These are phyloP conservation scores for Archilochus colubris DNA, from an alignment of 2,113 vertebrate species.

Conservation along the genomic window DNA sequence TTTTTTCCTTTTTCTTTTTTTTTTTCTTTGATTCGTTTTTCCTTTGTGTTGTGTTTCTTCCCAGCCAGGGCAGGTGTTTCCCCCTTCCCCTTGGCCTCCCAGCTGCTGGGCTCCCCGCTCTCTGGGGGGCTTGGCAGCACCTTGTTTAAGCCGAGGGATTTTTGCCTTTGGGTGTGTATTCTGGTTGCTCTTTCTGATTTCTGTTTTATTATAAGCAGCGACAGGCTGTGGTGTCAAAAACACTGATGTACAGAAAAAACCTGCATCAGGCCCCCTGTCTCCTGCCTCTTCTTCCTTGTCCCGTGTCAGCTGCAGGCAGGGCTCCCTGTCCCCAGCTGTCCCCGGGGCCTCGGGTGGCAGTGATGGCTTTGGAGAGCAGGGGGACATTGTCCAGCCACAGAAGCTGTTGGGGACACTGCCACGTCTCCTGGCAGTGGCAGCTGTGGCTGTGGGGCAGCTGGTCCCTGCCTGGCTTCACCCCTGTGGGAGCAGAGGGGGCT, in stretches of 20 bases:
- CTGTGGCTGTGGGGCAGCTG: no score
- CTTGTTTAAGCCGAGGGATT: constrained; percentile 56
- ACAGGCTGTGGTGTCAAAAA: constrained; percentile 82
- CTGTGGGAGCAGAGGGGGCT: no score
- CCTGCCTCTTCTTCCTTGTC: constrained; percentile 46
- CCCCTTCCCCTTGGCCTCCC: constrained; percentile 58
- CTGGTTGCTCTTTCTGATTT: constrained; percentile 76
- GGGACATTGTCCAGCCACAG: no score
- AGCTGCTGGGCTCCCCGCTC: background rate
- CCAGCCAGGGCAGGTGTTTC: constrained; percentile 54
- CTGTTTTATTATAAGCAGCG: constrained; percentile 79
- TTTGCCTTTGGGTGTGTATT: constrained; percentile 78
- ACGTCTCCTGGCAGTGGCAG: no score
- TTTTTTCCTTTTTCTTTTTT: background rate
- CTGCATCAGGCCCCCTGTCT: constrained; percentile 76
- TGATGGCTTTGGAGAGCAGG: no score
- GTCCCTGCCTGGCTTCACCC: no score
- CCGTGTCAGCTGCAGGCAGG: no score
- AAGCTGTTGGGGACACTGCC: no score
- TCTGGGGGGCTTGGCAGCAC: background rate
- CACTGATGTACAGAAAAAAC: constrained; percentile 83
- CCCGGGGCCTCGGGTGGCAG: no score
- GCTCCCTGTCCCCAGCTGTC: background rate
- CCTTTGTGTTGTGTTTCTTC: constrained; percentile 79
- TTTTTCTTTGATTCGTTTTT: constrained; percentile 49